Evolutionary conservation across 1,140 invertebrate species (phyloP).

Genomic region (Heliconius hermathena): DNA sequence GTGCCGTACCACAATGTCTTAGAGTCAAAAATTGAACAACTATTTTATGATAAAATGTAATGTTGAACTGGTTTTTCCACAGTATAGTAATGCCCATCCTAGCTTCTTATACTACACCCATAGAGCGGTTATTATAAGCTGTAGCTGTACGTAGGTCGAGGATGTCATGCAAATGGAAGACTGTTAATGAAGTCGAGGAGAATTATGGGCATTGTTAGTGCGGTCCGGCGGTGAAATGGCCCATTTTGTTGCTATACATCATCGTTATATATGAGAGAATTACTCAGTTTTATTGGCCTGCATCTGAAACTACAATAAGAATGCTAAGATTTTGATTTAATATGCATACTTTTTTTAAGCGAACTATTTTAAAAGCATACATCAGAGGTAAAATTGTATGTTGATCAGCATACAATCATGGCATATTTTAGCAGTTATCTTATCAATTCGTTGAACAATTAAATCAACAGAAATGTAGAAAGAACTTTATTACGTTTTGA

Average conservation of each 20-base stretch:
- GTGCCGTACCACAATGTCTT: slow-evolving; percentile 35
- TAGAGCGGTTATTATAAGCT: slow-evolving; percentile 61
- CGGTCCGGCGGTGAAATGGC: slow-evolving; percentile 72
- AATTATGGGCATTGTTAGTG: slow-evolving; percentile 80
- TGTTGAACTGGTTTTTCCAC: slow-evolving; percentile 27
- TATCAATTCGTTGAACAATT: too few species aligned
- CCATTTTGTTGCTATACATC: slow-evolving; percentile 76
- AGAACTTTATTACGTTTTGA: too few species aligned
- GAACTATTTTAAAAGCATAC: background rate
- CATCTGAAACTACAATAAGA: slow-evolving; percentile 34
- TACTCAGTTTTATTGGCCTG: slow-evolving; percentile 64
- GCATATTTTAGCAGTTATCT: too few species aligned
- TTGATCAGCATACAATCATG: too few species aligned
- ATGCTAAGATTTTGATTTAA: slow-evolving; percentile 14
- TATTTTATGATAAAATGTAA: background rate
- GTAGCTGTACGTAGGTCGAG: slow-evolving; percentile 72
- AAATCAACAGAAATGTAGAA: too few species aligned
- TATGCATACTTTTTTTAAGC: background rate
- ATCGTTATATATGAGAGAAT: slow-evolving; percentile 76
- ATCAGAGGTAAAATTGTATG: too few species aligned
- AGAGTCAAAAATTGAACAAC: slow-evolving; percentile 47
- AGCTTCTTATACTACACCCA: slow-evolving; percentile 54
- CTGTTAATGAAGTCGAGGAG: slow-evolving; percentile 80
- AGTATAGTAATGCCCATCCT: slow-evolving; percentile 53
- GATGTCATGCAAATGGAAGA: slow-evolving; percentile 79